Evolutionary conservation across 2,113 vertebrate species (phyloP).

Genomic region (Phylloscopus trochiloides): DNA sequence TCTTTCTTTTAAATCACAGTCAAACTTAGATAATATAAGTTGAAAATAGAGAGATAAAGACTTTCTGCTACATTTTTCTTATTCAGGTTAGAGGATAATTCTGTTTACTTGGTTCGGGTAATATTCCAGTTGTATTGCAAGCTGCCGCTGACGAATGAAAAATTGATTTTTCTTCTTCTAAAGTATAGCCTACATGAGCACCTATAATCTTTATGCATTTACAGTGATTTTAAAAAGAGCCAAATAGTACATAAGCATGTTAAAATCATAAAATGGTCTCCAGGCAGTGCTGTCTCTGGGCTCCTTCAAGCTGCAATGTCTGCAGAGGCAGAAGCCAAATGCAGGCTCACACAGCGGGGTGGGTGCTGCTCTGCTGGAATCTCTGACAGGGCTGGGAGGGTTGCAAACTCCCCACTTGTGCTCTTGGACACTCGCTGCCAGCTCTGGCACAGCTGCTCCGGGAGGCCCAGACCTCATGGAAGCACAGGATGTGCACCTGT

Average conservation of each 20-base stretch:
- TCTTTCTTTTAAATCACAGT: conserved; percentile 39
- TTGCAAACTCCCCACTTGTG: rapidly evolving
- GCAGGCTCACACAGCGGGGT: rapidly evolving
- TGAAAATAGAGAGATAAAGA: conserved; percentile 51
- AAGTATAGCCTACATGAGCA: neutral
- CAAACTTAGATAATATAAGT: conserved; percentile 38
- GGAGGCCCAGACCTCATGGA: neutral
- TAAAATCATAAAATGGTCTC: neutral
- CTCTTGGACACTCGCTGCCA: neutral
- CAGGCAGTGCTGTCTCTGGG: neutral
- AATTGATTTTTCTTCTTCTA: conserved; percentile 69
- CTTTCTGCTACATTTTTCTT: conserved; percentile 46
- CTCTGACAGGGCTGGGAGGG: neutral
- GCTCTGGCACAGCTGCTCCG: neutral
- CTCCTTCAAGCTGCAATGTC: neutral
- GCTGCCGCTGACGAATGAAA: conserved; percentile 61
- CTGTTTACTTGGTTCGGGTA: conserved; percentile 70
- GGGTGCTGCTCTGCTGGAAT: neutral
- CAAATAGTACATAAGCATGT: neutral
- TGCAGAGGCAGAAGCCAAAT: neutral
- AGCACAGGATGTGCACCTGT: neutral
- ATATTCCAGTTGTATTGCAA: conserved; percentile 60
- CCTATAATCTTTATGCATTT: conserved; percentile 40
- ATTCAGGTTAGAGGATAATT: conserved; percentile 65
- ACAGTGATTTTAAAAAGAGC: neutral